Conservation (phyloP, 2,797 vertebrate genomes). For the Syngnathus acus region DNA sequence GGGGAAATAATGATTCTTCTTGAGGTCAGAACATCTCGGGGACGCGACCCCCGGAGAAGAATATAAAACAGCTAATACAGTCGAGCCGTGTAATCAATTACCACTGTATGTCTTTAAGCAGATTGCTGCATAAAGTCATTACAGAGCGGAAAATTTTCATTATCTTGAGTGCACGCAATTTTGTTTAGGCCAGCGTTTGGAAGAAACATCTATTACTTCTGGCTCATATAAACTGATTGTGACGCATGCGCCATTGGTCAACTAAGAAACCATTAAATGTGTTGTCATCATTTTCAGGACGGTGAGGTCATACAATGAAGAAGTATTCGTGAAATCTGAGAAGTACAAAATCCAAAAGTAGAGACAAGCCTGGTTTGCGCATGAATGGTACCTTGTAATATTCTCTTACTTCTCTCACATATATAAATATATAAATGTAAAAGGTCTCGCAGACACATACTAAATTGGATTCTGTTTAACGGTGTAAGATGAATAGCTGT, state of each 20-base stretch:
- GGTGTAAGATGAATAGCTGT: constrained; percentile 51
- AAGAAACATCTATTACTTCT: constrained; percentile 21
- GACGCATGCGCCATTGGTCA: background rate
- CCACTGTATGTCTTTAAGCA: constrained; percentile 28
- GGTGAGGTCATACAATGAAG: background rate
- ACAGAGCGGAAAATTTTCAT: constrained; percentile 51
- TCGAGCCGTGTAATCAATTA: constrained; percentile 33
- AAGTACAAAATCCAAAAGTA: background rate
- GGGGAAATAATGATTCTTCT: constrained; percentile 10
- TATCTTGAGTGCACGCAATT: constrained; percentile 53
- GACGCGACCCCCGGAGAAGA: constrained; percentile 30
- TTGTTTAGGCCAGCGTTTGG: constrained; percentile 47
- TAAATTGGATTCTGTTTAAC: constrained; percentile 70
- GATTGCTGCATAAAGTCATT: constrained; percentile 23
- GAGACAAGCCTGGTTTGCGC: background rate
- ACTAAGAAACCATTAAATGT: background rate
- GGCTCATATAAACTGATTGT: background rate
- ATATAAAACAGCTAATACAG: constrained; percentile 25
- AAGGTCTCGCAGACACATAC: constrained; percentile 49
- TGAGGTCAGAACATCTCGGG: constrained; percentile 29
- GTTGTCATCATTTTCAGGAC: background rate
- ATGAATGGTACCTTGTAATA: background rate
- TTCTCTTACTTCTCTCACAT: background rate
- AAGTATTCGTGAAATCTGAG: background rate
- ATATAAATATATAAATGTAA: background rate